phyloP scores from a whole-genome alignment of 2,113 vertebrate genomes.

The Trochalopteron elliotii region DNA sequence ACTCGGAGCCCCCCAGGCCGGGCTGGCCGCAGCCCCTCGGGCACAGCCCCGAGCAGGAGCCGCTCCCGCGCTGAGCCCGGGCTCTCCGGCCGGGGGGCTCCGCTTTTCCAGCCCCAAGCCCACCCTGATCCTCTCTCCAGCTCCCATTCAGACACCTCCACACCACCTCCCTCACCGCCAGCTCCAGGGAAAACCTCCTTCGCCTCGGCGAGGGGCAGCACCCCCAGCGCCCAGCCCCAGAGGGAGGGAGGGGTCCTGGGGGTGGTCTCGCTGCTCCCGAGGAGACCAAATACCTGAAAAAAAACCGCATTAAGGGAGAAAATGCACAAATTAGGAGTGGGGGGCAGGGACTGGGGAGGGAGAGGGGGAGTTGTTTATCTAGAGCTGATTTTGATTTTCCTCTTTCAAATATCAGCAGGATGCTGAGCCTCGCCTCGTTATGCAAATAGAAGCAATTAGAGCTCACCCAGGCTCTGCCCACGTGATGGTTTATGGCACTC shows the following conservation, averaged over 20 bases:
- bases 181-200: not conserved
- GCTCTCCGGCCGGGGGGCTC: not conserved
- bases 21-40: not conserved
- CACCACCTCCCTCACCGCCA: fast-evolving
- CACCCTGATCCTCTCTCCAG: not conserved
- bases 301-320: not conserved
- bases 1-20: not conserved
- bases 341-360: not conserved
- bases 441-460: conserved; percentile 72
- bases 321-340: not conserved
- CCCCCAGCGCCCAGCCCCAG: not conserved
- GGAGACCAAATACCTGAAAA: not conserved
- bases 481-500: conserved; percentile 49
- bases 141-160: not conserved
- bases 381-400: conserved; percentile 42
- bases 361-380: conserved; percentile 24
- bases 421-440: conserved; percentile 61
- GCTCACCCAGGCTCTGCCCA: conserved; percentile 58
- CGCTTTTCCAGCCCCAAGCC: not conserved
- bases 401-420: conserved; percentile 61
- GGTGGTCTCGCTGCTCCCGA: fast-evolving
- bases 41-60: not conserved
- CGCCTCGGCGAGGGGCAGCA: not conserved
- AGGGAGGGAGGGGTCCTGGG: not conserved
- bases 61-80: fast-evolving